Conservation (phyloP, 2,797 vertebrate genomes). For the Enteromius anoplus region DNA sequence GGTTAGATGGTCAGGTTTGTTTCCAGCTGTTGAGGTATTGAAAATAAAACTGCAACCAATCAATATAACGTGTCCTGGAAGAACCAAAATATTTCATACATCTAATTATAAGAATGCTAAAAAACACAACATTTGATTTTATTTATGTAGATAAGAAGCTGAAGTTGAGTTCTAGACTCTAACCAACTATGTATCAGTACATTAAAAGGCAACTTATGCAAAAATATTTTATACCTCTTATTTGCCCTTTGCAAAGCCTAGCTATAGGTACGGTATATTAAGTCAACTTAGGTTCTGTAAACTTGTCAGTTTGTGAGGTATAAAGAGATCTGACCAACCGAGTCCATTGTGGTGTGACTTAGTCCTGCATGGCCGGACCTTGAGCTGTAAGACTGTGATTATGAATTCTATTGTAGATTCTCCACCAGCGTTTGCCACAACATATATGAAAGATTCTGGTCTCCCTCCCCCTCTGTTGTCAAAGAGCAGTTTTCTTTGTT, state of each 20-base stretch:
- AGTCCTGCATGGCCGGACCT: constrained; percentile 37
- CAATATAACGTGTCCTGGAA: neutral
- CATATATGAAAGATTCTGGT: constrained; percentile 72
- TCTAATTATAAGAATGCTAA: neutral
- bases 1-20: neutral
- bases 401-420: constrained; percentile 77
- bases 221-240: neutral
- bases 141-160: neutral
- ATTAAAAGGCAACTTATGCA: neutral
- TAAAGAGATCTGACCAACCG: neutral
- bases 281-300: neutral
- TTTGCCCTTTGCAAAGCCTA: neutral
- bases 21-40: neutral
- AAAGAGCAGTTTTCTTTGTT: constrained; percentile 85
- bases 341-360: constrained; percentile 29
- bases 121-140: neutral
- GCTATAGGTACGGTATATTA: neutral
- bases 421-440: constrained; percentile 71
- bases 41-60: neutral
- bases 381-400: constrained; percentile 60
- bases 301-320: neutral
- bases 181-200: neutral
- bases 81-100: neutral
- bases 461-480: constrained; percentile 72
- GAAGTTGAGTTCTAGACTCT: neutral